These are phyloP conservation scores for Dryoscopus gambensis DNA, from an alignment of 2,113 vertebrate species.

Conservation along the genomic window DNA sequence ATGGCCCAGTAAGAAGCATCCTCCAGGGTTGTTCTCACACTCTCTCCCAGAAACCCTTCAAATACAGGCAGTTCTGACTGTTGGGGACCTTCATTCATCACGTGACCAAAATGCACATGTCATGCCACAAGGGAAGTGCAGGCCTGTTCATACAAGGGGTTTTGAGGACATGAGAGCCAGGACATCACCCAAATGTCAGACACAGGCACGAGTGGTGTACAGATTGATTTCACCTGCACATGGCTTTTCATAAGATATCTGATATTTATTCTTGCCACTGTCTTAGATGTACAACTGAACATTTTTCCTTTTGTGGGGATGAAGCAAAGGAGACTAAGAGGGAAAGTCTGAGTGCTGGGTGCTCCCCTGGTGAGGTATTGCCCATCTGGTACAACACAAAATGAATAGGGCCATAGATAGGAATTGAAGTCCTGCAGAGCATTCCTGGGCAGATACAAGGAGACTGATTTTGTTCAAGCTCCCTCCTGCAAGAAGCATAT, in stretches of 20 bases:
- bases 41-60: not conserved
- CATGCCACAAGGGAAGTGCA: not conserved
- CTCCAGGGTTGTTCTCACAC: not conserved
- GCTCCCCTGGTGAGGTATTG: not conserved
- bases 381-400: not conserved
- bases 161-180: not conserved
- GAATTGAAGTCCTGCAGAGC: not conserved
- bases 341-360: not conserved
- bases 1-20: not conserved
- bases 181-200: not conserved
- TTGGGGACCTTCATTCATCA: too few relatives aligned
- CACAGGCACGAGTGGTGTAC: accelerated
- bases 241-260: not conserved
- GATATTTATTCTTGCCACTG: not conserved
- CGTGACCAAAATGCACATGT: not conserved
- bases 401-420: not conserved
- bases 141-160: not conserved
- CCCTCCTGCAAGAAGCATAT: not conserved
- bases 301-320: not conserved
- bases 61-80: not conserved
- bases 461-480: not conserved
- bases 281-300: not conserved
- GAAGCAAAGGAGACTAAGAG: not conserved
- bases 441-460: not conserved
- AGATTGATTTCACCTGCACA: not conserved